These are phyloP conservation scores for Lacerta agilis DNA, from an alignment of 2,797 vertebrate species.

Conservation along the genomic window DNA sequence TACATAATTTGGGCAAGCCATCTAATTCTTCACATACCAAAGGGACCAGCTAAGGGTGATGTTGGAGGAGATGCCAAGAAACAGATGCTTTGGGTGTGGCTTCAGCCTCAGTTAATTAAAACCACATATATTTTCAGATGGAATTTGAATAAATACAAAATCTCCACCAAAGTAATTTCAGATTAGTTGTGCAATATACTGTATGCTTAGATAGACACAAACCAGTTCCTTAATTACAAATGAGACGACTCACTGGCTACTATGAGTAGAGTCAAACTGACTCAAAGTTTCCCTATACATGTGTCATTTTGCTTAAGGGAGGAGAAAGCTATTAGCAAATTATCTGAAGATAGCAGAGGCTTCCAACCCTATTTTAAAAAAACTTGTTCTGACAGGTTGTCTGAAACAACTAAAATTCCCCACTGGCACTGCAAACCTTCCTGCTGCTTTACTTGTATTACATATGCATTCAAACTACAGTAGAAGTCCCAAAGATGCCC, in stretches of 20 bases:
- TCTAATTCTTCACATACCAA: neutral
- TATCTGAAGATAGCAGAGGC: neutral
- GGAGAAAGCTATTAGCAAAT: conserved; percentile 13
- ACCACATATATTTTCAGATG: neutral
- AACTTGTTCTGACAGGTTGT: conserved; percentile 5
- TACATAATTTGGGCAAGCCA: neutral
- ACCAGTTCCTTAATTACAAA: conserved; percentile 28
- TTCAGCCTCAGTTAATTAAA: conserved; percentile 12
- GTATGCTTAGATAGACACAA: neutral
- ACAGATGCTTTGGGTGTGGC: neutral
- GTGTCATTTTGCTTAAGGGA: conserved; percentile 33
- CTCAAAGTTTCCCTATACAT: neutral
- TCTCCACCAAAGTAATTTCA: neutral
- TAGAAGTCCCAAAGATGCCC: neutral
- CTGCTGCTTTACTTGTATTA: neutral
- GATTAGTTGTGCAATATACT: neutral
- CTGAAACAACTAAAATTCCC: neutral
- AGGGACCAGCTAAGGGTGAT: neutral
- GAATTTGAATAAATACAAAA: neutral
- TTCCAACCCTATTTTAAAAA: neutral
- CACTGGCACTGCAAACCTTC: neutral
- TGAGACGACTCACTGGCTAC: neutral
- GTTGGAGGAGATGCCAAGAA: neutral
- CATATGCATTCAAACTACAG: neutral
- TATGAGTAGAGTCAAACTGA: neutral